Conservation (phyloP, 1,140 invertebrate species). For the Calliphora vicina region DNA sequence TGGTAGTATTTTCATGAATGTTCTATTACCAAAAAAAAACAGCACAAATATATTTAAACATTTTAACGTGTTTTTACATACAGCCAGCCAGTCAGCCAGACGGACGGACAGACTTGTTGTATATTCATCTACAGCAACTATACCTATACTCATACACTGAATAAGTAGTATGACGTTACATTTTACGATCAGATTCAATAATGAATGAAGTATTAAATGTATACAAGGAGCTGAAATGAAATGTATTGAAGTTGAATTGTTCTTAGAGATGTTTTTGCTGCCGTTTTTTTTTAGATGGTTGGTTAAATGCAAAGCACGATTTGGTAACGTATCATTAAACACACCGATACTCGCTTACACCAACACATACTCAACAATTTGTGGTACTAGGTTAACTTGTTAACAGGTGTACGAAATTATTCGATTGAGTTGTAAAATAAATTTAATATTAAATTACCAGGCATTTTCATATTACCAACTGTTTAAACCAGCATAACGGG, state of each 20-base stretch:
- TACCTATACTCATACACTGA: background rate
- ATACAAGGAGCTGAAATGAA: background rate
- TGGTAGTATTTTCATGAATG: background rate
- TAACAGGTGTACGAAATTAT: slow-evolving; percentile 1
- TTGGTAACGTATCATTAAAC: background rate
- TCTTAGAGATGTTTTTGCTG: too few species aligned
- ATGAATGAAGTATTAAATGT: background rate
- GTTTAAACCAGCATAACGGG: too few species aligned
- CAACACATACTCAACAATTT: too few species aligned
- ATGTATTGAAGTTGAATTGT: background rate
- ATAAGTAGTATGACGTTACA: background rate
- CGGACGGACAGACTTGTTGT: too few species aligned
- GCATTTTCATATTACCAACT: background rate
- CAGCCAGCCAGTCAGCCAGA: too few species aligned
- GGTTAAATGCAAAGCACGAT: background rate
- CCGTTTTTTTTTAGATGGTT: background rate
- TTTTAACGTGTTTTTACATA: too few species aligned
- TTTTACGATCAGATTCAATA: background rate
- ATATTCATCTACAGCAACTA: too few species aligned
- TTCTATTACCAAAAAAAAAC: background rate
- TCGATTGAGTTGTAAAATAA: background rate
- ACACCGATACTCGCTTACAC: background rate
- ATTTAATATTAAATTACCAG: background rate
- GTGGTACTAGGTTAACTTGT: background rate
- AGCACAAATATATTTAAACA: too few species aligned